Evolutionary conservation across 2,797 vertebrate species (phyloP).

Genomic region (Nannoperca australis): DNA sequence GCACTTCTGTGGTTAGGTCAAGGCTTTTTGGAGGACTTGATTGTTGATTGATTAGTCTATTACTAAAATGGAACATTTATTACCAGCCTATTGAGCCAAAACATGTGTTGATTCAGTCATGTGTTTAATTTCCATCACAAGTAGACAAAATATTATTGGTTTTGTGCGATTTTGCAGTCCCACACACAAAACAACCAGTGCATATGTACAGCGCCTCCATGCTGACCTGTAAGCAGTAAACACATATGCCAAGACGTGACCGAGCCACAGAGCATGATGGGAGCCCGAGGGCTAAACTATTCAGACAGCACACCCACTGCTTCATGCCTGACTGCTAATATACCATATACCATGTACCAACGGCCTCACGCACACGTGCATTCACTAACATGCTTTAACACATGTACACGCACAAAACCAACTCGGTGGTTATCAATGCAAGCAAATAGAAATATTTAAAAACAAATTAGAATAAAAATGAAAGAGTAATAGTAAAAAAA

Average conservation of each 20-base stretch:
- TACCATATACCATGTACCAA: constrained; percentile 26
- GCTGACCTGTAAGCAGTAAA: constrained; percentile 65
- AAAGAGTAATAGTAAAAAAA: not conserved
- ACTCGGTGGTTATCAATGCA: not conserved
- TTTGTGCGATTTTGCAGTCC: not conserved
- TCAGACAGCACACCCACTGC: constrained; percentile 54
- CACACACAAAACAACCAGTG: constrained; percentile 11
- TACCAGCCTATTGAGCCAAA: not conserved
- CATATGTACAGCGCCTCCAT: constrained; percentile 14
- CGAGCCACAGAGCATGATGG: constrained; percentile 66
- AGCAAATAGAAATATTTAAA: not conserved
- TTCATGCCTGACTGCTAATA: constrained; percentile 63
- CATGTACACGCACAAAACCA: not conserved
- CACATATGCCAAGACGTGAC: constrained; percentile 55
- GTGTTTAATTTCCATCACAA: not conserved
- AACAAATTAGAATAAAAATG: not conserved
- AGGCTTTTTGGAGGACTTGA: too few relatives aligned
- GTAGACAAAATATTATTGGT: not conserved
- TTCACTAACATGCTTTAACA: not conserved
- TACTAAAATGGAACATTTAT: not conserved
- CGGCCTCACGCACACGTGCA: constrained; percentile 1
- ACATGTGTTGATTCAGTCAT: not conserved
- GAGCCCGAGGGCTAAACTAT: constrained; percentile 66
- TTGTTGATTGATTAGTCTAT: not conserved
- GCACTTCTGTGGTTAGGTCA: not conserved